Evolutionary conservation across 1,140 invertebrate genomes (phyloP).

Genomic region (Philotrypesis tridentata): DNA sequence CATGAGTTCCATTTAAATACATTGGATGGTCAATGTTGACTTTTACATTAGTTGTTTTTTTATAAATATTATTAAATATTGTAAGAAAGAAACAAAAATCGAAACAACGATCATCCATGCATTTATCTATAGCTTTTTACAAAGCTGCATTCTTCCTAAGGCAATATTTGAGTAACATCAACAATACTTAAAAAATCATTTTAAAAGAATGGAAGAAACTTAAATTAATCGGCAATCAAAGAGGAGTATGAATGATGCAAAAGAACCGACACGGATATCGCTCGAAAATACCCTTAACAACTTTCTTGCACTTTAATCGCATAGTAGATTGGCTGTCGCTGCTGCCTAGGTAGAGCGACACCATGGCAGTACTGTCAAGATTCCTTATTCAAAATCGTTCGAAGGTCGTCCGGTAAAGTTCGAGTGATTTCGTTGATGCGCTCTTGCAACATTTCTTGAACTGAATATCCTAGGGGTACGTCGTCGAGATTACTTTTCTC

Average conservation of each 20-base stretch:
- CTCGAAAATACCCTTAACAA: slow-evolving; percentile 18
- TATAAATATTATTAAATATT: background rate
- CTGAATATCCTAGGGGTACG: slow-evolving; percentile 81
- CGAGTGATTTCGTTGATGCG: slow-evolving; percentile 88
- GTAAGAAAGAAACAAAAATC: background rate
- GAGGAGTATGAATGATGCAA: background rate
- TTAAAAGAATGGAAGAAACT: background rate
- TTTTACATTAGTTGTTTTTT: slow-evolving; percentile 10
- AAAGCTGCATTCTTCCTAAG: slow-evolving; percentile 17
- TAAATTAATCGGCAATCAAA: background rate
- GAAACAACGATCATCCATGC: background rate
- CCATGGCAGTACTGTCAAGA: slow-evolving; percentile 66
- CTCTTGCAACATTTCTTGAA: slow-evolving; percentile 83
- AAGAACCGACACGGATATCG: background rate
- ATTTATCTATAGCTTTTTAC: slow-evolving; percentile 8
- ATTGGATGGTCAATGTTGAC: slow-evolving; percentile 19
- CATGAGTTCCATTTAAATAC: slow-evolving; percentile 36
- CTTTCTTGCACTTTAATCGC: slow-evolving; percentile 34
- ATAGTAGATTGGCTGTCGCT: slow-evolving; percentile 38
- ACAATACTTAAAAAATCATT: slow-evolving; percentile 7
- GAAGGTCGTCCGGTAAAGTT: slow-evolving; percentile 91
- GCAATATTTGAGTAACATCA: slow-evolving; percentile 28
- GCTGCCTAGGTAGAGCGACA: slow-evolving; percentile 1
- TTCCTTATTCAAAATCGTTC: slow-evolving; percentile 81
- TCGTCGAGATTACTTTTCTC: slow-evolving; percentile 81